These are phyloP conservation scores for Malurus cyaneus DNA, from an alignment of 2,113 vertebrate genomes.

Conservation along the genomic window DNA sequence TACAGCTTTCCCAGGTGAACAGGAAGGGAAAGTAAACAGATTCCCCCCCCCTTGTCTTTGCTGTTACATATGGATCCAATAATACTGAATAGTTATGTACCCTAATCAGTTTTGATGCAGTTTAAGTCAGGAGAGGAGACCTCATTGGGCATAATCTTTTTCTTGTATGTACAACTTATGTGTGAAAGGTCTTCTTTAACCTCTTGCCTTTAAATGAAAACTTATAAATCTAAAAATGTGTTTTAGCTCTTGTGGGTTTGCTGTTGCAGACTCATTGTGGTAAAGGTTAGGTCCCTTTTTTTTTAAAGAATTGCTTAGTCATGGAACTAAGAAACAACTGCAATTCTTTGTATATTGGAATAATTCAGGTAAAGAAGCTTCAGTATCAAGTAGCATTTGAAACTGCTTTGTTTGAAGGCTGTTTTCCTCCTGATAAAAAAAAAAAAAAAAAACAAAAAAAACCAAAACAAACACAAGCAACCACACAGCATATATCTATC, in stretches of 20 bases:
- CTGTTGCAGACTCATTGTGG: not conserved
- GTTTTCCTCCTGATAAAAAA: not conserved
- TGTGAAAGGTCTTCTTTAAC: not conserved
- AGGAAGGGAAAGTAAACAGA: not conserved
- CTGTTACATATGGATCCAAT: not conserved
- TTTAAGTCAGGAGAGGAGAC: not conserved
- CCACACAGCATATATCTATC: not conserved
- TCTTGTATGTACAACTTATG: not conserved
- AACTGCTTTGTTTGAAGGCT: not conserved
- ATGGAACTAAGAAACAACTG: not conserved
- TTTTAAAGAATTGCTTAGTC: not conserved
- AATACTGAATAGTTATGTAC: not conserved
- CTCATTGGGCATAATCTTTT: not conserved
- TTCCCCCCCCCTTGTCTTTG: not conserved
- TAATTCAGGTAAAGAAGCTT: not conserved
- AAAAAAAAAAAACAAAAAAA: no score
- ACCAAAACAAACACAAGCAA: not conserved
- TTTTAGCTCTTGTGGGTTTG: not conserved
- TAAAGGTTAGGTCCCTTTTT: not conserved
- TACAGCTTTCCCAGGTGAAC: not conserved
- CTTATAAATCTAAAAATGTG: not conserved
- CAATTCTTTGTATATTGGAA: not conserved
- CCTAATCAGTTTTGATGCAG: not conserved
- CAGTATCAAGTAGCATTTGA: not conserved
- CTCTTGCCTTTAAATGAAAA: not conserved